Conservation (phyloP, 2,888 invertebrate species). For the Charanyca ferruginea region DNA sequence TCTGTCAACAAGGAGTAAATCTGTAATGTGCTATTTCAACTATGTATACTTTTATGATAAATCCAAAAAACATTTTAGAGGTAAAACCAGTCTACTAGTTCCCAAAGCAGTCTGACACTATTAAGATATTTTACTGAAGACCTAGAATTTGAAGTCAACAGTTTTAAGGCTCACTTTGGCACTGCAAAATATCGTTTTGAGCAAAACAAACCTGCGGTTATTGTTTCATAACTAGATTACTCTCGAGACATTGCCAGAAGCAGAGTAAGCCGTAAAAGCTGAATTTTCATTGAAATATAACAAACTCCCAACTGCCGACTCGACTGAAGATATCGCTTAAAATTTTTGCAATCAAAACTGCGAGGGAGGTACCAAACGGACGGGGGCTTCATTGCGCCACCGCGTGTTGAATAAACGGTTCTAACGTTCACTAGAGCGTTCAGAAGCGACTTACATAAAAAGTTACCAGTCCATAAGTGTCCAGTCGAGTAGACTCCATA, state of each 20-base stretch:
- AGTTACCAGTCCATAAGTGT: constrained; percentile 79
- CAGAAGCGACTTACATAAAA: constrained; percentile 75
- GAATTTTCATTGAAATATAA: constrained; percentile 76
- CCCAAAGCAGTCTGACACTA: constrained; percentile 88
- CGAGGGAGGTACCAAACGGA: constrained; percentile 59
- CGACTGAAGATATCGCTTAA: constrained; percentile 67
- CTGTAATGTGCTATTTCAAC: constrained; percentile 82
- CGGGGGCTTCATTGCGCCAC: constrained; percentile 63
- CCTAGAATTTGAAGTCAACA: constrained; percentile 80
- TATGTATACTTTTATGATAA: constrained; percentile 80
- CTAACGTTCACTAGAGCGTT: constrained; percentile 71
- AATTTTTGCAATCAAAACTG: constrained; percentile 65
- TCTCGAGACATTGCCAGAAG: constrained; percentile 79
- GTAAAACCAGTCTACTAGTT: constrained; percentile 90
- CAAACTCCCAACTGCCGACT: constrained; percentile 70
- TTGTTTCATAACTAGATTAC: constrained; percentile 71
- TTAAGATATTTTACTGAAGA: constrained; percentile 87
- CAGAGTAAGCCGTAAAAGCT: constrained; percentile 90
- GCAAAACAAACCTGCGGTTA: constrained; percentile 83
- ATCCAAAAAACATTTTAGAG: constrained; percentile 85
- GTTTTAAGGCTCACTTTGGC: constrained; percentile 90
- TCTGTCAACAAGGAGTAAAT: constrained; percentile 79
- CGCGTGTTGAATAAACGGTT: constrained; percentile 68
- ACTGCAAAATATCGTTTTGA: constrained; percentile 86
- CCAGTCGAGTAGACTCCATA: constrained; percentile 71